Evolutionary conservation across 2,113 vertebrate genomes (phyloP), one percentile per base, ranked within the genome.

Genomic region (Burhinus oedicnemus): DNA sequence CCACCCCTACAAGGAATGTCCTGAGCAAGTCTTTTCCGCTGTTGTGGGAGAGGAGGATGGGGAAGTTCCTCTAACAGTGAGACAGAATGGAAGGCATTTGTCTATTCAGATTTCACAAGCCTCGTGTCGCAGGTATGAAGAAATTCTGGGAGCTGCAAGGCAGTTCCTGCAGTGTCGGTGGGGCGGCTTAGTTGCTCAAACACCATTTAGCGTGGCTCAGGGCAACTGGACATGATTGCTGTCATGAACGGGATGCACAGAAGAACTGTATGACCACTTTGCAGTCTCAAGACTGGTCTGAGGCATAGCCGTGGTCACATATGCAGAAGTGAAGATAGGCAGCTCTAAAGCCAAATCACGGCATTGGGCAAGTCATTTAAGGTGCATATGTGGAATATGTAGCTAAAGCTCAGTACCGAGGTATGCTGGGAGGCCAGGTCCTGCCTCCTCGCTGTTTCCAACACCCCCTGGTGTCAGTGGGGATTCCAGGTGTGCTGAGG

Each of bases 401-500:
- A 30, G 44, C 68, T 84, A n/a, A 29, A 62, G 38, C 38, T 93
- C 36, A 21, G 36, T 30, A 44, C 40, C 15, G 25, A 25, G 38
- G 44, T 40, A 8, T 54, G 51, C 42, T 15, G 15, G 38, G 47
- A 78, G 47, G 47, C 40, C 49, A 58, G 30, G n/a, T 87, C 72
- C 74, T 87, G 44, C 26, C 23, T 82, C 36, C 22, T 78, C 49
- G 51, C 52, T 79, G 20, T 64, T 29, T 79, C 18, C 17, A 82
- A 1, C 72, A 55, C 6, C 16, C 5, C 2, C 5, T 64, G 65
- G 34, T 72, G 47, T 20, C 54, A 34, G 12, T 0, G 1, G 42
- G 58, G 7, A 8, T 36, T 90, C 47, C n/a, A 42, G 15, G 4
- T 79, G 20, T 64, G 68, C 65, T 68, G 65, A 81, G 45, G 36